A percentile compares a stretch with the other conserved stretches of the same genome.
phyloP scores from a whole-genome alignment of 2,888 invertebrate genomes.

The Onchidella celtica region DNA sequence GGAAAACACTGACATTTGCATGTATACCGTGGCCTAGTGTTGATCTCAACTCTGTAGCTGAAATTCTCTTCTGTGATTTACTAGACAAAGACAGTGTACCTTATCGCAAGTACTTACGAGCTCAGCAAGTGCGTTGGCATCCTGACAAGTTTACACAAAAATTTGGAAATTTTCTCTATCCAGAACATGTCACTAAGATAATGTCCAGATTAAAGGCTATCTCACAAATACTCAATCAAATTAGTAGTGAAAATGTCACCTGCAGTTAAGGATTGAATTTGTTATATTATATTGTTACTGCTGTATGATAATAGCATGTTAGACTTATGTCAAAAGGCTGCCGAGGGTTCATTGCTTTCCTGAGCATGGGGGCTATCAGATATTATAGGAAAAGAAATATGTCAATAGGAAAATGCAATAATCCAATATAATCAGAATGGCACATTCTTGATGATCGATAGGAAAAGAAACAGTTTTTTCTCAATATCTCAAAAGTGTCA shows the following conservation, averaged over 20 bases:
- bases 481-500: too few species aligned
- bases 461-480: too few species aligned
- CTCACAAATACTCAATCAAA: conserved; percentile 72
- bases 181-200: conserved; percentile 62
- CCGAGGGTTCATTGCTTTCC: too few species aligned
- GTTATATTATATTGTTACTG: too few species aligned
- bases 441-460: too few species aligned
- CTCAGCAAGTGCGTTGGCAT: conserved; percentile 76
- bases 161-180: conserved; percentile 63
- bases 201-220: conserved; percentile 72
- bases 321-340: too few species aligned
- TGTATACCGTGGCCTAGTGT: conserved; percentile 75
- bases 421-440: too few species aligned
- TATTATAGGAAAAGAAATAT: too few species aligned
- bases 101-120: conserved; percentile 68
- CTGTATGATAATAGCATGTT: too few species aligned
- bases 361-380: too few species aligned
- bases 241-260: background rate
- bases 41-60: conserved; percentile 56
- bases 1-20: conserved; percentile 55
- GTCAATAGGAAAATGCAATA: too few species aligned
- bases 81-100: conserved; percentile 51
- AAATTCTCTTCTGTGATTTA: conserved; percentile 67
- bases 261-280: too few species aligned
- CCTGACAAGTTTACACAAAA: conserved; percentile 77